Evolutionary conservation across 2,888 invertebrate species (phyloP).

Genomic region (Lasioglossum lativentre): DNA sequence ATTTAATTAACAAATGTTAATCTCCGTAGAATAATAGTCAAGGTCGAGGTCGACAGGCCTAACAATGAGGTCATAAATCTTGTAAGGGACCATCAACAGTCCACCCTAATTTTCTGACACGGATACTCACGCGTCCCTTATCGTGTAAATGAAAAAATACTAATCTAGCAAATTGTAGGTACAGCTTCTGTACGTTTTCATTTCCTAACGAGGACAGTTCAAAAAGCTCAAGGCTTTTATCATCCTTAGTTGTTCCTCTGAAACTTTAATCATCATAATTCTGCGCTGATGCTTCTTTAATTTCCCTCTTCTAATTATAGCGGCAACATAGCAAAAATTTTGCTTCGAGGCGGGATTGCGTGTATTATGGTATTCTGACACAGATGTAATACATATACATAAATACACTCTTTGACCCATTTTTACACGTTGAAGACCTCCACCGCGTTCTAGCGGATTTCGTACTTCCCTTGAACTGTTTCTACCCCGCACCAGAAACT

Average conservation of each 20-base stretch:
- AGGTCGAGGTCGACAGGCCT: no score
- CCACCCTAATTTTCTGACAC: slow-evolving; percentile 14
- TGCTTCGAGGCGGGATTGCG: no score
- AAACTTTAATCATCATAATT: slow-evolving; percentile 19
- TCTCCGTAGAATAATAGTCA: no score
- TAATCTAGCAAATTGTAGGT: slow-evolving; percentile 29
- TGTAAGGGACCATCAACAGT: not conserved
- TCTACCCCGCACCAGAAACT: not conserved
- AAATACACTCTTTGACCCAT: no score
- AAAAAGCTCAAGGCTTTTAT: not conserved
- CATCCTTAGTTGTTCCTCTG: not conserved
- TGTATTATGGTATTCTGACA: no score
- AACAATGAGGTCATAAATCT: no score
- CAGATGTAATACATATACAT: no score
- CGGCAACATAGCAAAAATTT: not conserved
- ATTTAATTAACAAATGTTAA: no score
- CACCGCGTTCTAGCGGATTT: no score
- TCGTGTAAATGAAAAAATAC: not conserved
- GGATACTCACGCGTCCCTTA: not conserved
- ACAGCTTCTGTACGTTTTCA: not conserved
- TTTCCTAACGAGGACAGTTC: not conserved
- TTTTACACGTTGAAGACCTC: no score
- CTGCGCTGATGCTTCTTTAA: not conserved
- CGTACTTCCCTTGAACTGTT: not conserved
- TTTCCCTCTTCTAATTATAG: not conserved